Percentiles rank a stretch among this genome's conserved stretches.
phyloP scores from a whole-genome alignment of 2,113 vertebrate genomes.

The Rana temporaria region DNA sequence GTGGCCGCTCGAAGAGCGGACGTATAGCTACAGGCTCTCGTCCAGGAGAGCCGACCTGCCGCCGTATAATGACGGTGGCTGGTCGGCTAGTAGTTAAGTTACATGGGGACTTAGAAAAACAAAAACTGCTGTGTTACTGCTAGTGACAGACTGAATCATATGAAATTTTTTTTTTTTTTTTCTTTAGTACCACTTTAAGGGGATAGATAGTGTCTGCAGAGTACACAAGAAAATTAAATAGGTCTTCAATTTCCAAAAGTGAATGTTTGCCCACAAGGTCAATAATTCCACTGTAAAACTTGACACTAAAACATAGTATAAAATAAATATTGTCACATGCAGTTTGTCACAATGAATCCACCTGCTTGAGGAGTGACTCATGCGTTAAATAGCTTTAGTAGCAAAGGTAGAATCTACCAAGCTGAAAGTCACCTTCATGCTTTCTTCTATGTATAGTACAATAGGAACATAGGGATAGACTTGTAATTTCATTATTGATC shows the following conservation, averaged over 20 bases:
- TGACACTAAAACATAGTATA: not conserved
- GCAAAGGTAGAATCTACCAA: not conserved
- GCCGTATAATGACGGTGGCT: too few relatives aligned
- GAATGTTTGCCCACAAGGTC: conserved; percentile 25
- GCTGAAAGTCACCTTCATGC: conserved; percentile 35
- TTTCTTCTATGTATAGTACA: not conserved
- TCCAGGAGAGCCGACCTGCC: too few relatives aligned
- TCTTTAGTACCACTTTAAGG: too few relatives aligned
- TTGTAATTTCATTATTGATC: not conserved
- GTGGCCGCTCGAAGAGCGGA: too few relatives aligned
- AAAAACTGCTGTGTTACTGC: too few relatives aligned
- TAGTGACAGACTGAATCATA: too few relatives aligned
- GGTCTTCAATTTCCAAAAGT: not conserved
- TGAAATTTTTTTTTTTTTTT: too few relatives aligned
- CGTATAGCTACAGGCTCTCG: too few relatives aligned
- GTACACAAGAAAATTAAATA: not conserved
- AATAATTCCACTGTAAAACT: not conserved
- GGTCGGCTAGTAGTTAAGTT: too few relatives aligned
- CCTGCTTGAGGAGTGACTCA: conserved; percentile 22
- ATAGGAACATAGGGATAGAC: not conserved
- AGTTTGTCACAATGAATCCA: conserved; percentile 28
- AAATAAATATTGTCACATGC: not conserved
- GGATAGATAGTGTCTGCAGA: conserved; percentile 13
- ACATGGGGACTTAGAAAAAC: too few relatives aligned
- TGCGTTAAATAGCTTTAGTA: conserved; percentile 28